Evolutionary conservation across 1,140 invertebrate species (phyloP).

Genomic region (Rhagoletis zephyria): DNA sequence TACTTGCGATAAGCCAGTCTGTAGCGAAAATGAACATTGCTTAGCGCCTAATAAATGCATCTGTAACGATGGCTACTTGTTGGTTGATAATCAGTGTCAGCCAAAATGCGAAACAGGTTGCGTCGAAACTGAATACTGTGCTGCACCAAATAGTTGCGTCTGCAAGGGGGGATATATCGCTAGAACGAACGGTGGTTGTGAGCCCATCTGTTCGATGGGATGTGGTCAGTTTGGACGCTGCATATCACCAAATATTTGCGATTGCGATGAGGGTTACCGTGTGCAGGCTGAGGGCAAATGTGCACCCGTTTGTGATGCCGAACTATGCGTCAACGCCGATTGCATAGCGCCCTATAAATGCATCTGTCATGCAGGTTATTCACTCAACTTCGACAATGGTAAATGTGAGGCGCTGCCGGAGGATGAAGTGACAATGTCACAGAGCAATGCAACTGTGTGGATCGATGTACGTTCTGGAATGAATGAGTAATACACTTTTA

Average conservation of each 20-base stretch:
- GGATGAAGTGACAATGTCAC: no score
- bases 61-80: background rate
- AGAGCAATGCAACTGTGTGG: no score
- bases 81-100: background rate
- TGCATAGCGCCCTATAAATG: background rate
- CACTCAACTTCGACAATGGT: background rate
- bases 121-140: background rate
- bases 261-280: background rate
- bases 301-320: background rate
- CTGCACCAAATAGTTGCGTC: background rate
- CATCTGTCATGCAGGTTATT: background rate
- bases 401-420: background rate
- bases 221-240: background rate
- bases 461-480: slow-evolving; percentile 1
- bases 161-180: background rate
- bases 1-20: background rate
- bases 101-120: background rate
- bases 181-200: background rate
- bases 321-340: background rate
- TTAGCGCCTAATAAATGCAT: background rate
- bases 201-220: background rate
- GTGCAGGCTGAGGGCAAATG: background rate
- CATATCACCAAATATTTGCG: background rate
- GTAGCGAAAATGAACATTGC: background rate
- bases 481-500: background rate